Percentiles rank a stretch among this genome's conserved stretches.
Evolutionary conservation across 2,888 invertebrate species (phyloP).

Genomic region (Apoderus coryli): DNA sequence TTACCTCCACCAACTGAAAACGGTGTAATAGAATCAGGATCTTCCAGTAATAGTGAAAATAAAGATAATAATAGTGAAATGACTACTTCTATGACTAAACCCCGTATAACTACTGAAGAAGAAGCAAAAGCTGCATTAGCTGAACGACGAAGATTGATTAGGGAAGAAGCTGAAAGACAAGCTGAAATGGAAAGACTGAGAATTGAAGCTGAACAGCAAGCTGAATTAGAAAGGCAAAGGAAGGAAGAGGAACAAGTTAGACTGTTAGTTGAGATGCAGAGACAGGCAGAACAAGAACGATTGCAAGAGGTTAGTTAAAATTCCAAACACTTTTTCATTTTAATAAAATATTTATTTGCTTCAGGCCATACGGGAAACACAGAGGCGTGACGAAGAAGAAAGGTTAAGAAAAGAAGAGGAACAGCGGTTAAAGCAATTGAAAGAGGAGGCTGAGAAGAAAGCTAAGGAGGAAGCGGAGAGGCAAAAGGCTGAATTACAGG

Average conservation of each 20-base stretch:
- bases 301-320: constrained; percentile 58
- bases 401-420: constrained; percentile 52
- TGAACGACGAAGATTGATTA: constrained; percentile 70
- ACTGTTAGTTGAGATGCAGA: constrained; percentile 62
- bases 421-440: constrained; percentile 45
- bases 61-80: constrained; percentile 27
- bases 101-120: constrained; percentile 74
- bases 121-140: constrained; percentile 89
- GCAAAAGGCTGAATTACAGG: constrained; percentile 68
- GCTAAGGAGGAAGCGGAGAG: constrained; percentile 79
- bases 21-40: too few species aligned
- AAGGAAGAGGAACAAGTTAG: constrained; percentile 76
- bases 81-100: constrained; percentile 51
- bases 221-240: constrained; percentile 53
- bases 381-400: constrained; percentile 67
- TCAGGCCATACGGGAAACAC: constrained; percentile 51
- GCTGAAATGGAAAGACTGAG: constrained; percentile 70
- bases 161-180: constrained; percentile 84
- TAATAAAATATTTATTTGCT: neutral
- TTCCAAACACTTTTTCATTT: constrained; percentile 7
- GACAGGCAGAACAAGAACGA: constrained; percentile 72
- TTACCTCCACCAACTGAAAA: too few species aligned
- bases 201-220: constrained; percentile 56
- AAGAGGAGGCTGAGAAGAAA: constrained; percentile 61
- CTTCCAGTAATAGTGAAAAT: constrained; percentile 12